Percentiles rank a stretch among this genome's conserved stretches.
Evolutionary conservation across 2,888 invertebrate species (phyloP).

Genomic region (Cremastinae sp.): DNA sequence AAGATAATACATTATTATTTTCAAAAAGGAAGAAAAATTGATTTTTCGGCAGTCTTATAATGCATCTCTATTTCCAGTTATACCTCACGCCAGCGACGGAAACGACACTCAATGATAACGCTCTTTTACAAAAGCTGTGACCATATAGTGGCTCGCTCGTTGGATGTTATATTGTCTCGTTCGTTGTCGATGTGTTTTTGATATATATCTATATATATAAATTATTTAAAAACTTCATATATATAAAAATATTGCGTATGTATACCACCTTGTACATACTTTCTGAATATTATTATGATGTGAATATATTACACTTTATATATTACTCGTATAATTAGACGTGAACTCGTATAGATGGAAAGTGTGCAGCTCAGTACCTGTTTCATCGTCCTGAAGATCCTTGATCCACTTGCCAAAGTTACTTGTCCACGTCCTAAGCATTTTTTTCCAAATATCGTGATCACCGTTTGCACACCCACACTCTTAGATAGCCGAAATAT

Average conservation of each 20-base stretch:
- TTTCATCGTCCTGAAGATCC: slow-evolving; percentile 32
- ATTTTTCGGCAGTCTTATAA: slow-evolving; percentile 18
- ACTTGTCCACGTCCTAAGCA: slow-evolving; percentile 27
- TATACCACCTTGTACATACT: slow-evolving; percentile 79
- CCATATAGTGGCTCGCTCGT: slow-evolving; percentile 81
- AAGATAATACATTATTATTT: too few relatives aligned
- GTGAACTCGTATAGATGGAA: slow-evolving; percentile 63
- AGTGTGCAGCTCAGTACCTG: slow-evolving; percentile 53
- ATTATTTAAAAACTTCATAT: slow-evolving; percentile 46
- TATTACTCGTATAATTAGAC: slow-evolving; percentile 71
- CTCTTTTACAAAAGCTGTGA: slow-evolving; percentile 78
- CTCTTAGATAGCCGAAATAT: slow-evolving; percentile 8
- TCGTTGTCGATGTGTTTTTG: slow-evolving; percentile 79
- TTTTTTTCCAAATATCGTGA: slow-evolving; percentile 46
- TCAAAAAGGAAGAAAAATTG: slow-evolving; percentile 16
- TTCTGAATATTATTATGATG: slow-evolving; percentile 75
- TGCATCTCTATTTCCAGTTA: slow-evolving; percentile 28
- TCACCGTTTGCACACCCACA: slow-evolving; percentile 50
- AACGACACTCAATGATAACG: slow-evolving; percentile 62
- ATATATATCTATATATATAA: slow-evolving; percentile 60
- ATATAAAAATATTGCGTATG: slow-evolving; percentile 61
- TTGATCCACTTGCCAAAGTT: slow-evolving; percentile 48
- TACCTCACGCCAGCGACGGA: slow-evolving; percentile 48
- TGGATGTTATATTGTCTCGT: slow-evolving; percentile 80
- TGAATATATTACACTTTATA: slow-evolving; percentile 74